Base-by-base conservation (phyloP, 2,797 vertebrate genomes). In the Catharus ustulatus region DNA sequence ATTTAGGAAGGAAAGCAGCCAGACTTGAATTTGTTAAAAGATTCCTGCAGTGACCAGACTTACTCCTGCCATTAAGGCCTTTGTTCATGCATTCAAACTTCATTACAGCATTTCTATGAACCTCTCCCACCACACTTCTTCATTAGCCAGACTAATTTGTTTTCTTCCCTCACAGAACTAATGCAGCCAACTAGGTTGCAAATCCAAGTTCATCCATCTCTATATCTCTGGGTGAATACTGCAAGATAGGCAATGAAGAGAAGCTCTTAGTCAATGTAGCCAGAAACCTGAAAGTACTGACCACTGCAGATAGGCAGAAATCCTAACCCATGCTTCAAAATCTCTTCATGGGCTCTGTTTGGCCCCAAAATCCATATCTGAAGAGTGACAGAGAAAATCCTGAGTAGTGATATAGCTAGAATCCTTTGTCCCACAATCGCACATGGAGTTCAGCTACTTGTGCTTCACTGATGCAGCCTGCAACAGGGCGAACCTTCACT, bases 201-300 rank as follows among this genome's bases (percentile, higher is more conserved):
- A 64, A 69, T 74, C 17, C 17, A 32, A 59, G 30, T 16, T 77
- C 21, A 29, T 63, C 13, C 2, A 5, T 16, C 20, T 24, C 30
- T n/a, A 0, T 24, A 55, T 34, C 9, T 42, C 34, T 0, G 0
- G 30, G 26, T 34, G 7, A 64, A 30, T n/a, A 24, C 24, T 34
- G 42, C 34, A 34, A n/a, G 13, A 16, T 6, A 42, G 59, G 24
- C 24, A 64, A 23, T 62, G 48, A 72, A 46, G n/a, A 72, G 34
- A 46, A 73, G 48, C 4, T 29, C 11, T 29, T 19, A 27, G 27
- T 54, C 29, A 38, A n/a, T 30, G 20, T 30, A 42, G 30, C 13
- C 30, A 55, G 36, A 57, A 64, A 84, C 42, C 30, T 34, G 42
- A 48, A 73, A 48, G 30, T 17, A 34, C 24, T 57, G 34, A 24